Evolutionary conservation across 2,113 vertebrate species (phyloP).

Genomic region (Laterallus jamaicensis): DNA sequence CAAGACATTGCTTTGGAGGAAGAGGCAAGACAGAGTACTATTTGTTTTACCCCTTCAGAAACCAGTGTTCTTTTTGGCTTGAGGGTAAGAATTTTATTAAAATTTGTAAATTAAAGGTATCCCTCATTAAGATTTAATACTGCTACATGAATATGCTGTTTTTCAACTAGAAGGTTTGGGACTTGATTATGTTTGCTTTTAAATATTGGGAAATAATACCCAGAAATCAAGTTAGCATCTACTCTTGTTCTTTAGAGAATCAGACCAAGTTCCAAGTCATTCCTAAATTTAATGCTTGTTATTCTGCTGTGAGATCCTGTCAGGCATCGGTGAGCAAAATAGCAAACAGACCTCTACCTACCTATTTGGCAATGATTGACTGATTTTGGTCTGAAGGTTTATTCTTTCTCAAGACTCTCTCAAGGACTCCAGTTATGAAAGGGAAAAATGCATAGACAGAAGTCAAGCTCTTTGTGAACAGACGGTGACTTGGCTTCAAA

Average conservation of each 20-base stretch:
- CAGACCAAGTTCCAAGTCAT: neutral
- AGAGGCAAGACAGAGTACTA: neutral
- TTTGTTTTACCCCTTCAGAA: neutral
- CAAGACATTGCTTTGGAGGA: neutral
- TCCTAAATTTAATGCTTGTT: neutral
- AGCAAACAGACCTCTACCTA: neutral
- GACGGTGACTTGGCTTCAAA: neutral
- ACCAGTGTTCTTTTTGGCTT: neutral
- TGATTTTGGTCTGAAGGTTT: neutral
- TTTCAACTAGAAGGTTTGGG: neutral
- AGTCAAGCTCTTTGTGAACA: neutral
- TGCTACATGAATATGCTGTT: neutral
- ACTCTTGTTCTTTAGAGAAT: neutral
- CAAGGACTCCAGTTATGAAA: neutral
- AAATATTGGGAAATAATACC: neutral
- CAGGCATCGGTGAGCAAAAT: neutral
- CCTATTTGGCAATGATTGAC: neutral
- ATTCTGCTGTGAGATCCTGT: neutral
- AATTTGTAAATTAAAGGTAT: neutral
- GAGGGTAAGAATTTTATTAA: neutral
- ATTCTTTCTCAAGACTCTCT: neutral
- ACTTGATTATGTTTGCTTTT: neutral
- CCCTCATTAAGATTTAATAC: neutral
- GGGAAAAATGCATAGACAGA: neutral
- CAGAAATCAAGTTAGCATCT: neutral